Percentiles rank a stretch among this genome's conserved stretches.
These are phyloP conservation scores for Sula dactylatra DNA, from an alignment of 2,113 vertebrate genomes.

Conservation along the genomic window DNA sequence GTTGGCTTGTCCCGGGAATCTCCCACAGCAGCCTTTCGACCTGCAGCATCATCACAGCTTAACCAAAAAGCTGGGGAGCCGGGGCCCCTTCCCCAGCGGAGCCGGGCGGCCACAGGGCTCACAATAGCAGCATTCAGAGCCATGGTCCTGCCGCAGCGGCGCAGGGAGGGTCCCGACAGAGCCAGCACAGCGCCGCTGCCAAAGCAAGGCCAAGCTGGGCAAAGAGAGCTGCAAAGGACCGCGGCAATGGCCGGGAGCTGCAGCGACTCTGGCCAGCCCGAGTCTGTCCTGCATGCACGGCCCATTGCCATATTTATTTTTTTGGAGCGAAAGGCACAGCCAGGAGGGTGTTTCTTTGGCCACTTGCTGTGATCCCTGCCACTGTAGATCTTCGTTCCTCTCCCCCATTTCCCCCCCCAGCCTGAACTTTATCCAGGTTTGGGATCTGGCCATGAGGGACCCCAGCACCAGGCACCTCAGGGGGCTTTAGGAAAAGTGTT, in stretches of 20 bases:
- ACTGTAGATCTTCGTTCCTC: background rate
- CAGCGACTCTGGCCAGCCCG: background rate
- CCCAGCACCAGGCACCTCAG: fast-evolving
- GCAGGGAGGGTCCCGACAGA: fast-evolving
- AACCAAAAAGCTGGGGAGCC: background rate
- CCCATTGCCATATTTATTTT: fast-evolving
- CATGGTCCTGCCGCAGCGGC: fast-evolving
- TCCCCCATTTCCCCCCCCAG: fast-evolving
- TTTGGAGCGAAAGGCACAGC: background rate
- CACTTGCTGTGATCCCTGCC: background rate
- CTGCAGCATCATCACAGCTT: background rate
- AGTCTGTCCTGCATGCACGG: fast-evolving
- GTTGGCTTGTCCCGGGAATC: background rate
- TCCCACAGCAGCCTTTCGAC: background rate
- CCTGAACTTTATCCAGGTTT: background rate
- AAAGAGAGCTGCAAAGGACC: background rate
- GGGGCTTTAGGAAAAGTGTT: background rate
- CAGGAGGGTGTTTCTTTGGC: background rate
- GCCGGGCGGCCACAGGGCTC: background rate
- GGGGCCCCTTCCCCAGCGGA: background rate
- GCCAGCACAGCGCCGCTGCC: background rate
- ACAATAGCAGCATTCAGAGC: background rate
- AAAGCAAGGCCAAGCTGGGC: background rate
- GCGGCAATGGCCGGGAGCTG: fast-evolving
- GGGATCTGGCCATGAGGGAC: background rate